phyloP scores from a whole-genome alignment of 2,113 vertebrate species.

The Rhegmatorhina hoffmannsi region DNA sequence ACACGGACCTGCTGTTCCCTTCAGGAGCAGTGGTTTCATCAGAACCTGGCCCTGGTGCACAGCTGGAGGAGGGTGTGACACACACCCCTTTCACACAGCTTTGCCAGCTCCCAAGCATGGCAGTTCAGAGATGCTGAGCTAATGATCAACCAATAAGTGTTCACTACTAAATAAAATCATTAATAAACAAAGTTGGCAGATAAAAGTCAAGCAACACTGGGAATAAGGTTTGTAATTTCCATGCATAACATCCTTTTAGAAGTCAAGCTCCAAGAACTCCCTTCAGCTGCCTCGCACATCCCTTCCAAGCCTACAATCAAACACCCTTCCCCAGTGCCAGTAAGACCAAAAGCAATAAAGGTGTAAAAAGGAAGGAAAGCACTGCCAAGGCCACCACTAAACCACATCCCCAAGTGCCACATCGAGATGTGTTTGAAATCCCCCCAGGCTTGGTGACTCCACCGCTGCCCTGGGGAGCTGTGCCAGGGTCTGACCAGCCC shows the following conservation, averaged over 20 bases:
- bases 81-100: not conserved
- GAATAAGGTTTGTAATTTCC: not conserved
- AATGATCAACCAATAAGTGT: not conserved
- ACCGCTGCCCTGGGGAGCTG: not conserved
- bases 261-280: not conserved
- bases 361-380: not conserved
- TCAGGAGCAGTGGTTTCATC: not conserved
- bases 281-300: not conserved
- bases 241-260: too few species aligned
- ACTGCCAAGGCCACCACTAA: not conserved
- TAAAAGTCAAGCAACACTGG: not conserved
- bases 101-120: not conserved
- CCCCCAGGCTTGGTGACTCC: not conserved
- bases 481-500: not conserved
- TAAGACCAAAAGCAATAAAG: not conserved
- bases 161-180: not conserved
- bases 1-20: not conserved
- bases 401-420: not conserved
- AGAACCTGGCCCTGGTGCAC: not conserved
- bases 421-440: not conserved
- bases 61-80: too few species aligned
- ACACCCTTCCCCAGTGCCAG: too few species aligned
- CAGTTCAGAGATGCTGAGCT: not conserved
- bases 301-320: not conserved
- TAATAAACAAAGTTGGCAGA: not conserved